Percentiles rank a stretch among this genome's conserved stretches.
Conservation (phyloP, 2,113 vertebrate species). For the Anolis carolinensis region DNA sequence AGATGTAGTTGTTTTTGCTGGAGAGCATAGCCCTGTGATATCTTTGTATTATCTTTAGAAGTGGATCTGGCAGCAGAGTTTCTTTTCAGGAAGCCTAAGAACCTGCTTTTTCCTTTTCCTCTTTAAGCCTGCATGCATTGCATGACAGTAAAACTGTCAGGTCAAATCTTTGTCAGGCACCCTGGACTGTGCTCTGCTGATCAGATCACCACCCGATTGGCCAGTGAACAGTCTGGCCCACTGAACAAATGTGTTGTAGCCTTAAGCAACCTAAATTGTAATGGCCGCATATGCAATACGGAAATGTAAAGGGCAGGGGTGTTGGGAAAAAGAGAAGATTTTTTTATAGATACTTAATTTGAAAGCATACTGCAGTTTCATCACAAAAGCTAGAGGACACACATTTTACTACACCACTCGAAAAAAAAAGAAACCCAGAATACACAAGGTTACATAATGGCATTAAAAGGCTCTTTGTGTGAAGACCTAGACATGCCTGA, state of each 20-base stretch:
- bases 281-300: constrained; percentile 48
- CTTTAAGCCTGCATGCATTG: constrained; percentile 52
- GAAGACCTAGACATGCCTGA: not conserved
- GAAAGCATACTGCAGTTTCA: constrained; percentile 19
- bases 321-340: not conserved
- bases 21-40: fast-evolving
- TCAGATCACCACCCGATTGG: constrained; percentile 43
- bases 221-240: constrained; percentile 58
- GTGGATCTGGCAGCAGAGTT: constrained; percentile 15
- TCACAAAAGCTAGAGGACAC: constrained; percentile 25
- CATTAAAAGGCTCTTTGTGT: not conserved
- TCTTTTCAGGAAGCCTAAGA: constrained; percentile 9
- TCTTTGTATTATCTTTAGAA: not conserved
- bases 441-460: constrained; percentile 9
- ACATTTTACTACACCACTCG: not conserved
- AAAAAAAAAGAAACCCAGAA: not conserved
- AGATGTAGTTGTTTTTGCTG: not conserved
- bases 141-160: constrained; percentile 71
- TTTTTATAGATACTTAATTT: constrained; percentile 36
- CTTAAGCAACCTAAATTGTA: constrained; percentile 60
- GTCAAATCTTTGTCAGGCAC: constrained; percentile 69
- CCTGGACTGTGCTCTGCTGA: not conserved
- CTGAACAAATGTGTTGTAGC: constrained; percentile 48
- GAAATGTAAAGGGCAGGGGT: constrained; percentile 8
- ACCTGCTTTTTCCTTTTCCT: constrained; percentile 30